Percentiles rank a stretch among this genome's conserved stretches.
These are phyloP conservation scores for Syngnathus typhle DNA, from an alignment of 2,113 vertebrate genomes.

Conservation along the genomic window DNA sequence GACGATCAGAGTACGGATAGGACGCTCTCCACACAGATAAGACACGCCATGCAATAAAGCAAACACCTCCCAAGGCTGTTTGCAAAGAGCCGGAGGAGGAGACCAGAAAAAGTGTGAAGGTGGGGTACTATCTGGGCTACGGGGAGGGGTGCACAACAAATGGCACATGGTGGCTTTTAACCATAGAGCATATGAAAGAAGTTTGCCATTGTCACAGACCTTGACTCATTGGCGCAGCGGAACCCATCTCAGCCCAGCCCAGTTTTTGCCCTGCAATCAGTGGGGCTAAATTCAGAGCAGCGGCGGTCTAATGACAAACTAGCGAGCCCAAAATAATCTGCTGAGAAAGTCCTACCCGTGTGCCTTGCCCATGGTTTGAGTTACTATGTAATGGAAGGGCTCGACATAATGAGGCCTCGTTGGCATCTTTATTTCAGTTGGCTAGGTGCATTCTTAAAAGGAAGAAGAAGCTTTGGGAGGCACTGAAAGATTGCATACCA, in stretches of 20 bases:
- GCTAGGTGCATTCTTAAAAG: conserved; percentile 48
- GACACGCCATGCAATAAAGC: conserved; percentile 31
- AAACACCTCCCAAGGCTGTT: conserved; percentile 33
- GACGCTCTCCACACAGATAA: conserved; percentile 37
- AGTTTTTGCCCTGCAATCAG: conserved; percentile 62
- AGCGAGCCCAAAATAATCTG: conserved; percentile 69
- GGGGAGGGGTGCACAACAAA: conserved; percentile 1
- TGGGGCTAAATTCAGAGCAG: conserved; percentile 67
- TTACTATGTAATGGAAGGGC: conserved; percentile 49
- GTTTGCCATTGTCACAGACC: conserved; percentile 31
- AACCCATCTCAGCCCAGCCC: conserved; percentile 58
- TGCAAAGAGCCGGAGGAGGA: conserved; percentile 7
- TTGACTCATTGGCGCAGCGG: conserved; percentile 40
- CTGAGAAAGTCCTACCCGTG: conserved; percentile 59
- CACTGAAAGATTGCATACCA: neutral
- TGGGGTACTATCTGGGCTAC: conserved; percentile 2
- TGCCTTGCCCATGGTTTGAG: conserved; percentile 50
- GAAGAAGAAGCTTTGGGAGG: conserved; percentile 26
- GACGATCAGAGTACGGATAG: conserved; percentile 34
- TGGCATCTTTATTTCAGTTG: conserved; percentile 54
- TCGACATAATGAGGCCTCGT: conserved; percentile 37
- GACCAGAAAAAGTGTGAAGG: conserved; percentile 6
- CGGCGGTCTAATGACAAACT: conserved; percentile 68
- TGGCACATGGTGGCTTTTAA: conserved; percentile 24
- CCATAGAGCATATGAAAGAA: conserved; percentile 49